Base-by-base conservation (phyloP, 2,888 invertebrate species). In the Spisula subtruncata region DNA sequence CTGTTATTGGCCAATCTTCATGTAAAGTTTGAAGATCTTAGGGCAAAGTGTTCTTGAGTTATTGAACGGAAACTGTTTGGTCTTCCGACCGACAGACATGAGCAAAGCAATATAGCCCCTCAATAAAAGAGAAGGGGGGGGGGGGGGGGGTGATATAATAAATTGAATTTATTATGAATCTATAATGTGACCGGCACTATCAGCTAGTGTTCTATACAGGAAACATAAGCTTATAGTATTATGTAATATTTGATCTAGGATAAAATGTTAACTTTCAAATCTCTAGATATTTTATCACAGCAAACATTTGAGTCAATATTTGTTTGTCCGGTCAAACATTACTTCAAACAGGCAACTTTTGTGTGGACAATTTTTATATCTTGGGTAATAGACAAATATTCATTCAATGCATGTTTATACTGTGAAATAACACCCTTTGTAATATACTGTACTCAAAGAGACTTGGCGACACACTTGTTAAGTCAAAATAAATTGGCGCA, bases 221-320 rank as follows among this genome's bases (percentile, higher is more conserved):
- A 66, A 66, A n/a, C n/a, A n/a, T 25, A 6, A 66, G 60, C 35
- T 18, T 75, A 75, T 18, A 10, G 32, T 75, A 32, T 75, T 32
- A 75, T 18, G 25, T 32, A 75, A 75, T 75, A 75, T 75, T 75
- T 75, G 75, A 75, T 75, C 35, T 25, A 16, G 75, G 75, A 12
- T 75, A 32, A 75, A 32, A 12, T 14, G 32, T 16, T 32, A 75
- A 35, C 75, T 25, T 35, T 35, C 16, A 16, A 75, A 6, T 35
- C 35, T 32, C 18, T 2, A 5, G 32, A 25, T 75, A 75, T 29
- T 75, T 14, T 35, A 66, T 25, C 25, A 25, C 14, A 35, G 75
- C 75, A 32, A n/a, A 75, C 10, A 1, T 29, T 75, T 75, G 35
- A 75, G 75, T 35, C 14, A 75, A 75, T 75, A 75, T 75, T 75